Evolutionary conservation across 2,888 invertebrate species (phyloP).

Genomic region (Drosophila gaucha): DNA sequence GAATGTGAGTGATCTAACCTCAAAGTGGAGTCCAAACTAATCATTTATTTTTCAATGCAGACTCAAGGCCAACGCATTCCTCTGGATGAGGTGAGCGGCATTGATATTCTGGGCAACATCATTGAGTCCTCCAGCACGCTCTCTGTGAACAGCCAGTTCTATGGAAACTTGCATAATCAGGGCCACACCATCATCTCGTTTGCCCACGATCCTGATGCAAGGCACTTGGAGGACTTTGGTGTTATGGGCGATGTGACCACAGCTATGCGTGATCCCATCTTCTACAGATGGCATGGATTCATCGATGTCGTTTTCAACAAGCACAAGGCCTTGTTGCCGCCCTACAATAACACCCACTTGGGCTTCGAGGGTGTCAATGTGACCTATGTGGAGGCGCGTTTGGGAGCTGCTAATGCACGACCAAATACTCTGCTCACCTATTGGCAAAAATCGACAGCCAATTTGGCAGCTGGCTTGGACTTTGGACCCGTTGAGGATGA

Average conservation of each 20-base stretch:
- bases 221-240: constrained; percentile 89
- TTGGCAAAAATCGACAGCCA: constrained; percentile 93
- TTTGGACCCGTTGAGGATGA: constrained; percentile 88
- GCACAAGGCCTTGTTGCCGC: constrained; percentile 87
- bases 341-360: constrained; percentile 85
- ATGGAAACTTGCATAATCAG: constrained; percentile 93
- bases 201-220: constrained; percentile 91
- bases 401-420: constrained; percentile 61
- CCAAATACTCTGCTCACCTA: constrained; percentile 88
- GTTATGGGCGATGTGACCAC: constrained; percentile 93
- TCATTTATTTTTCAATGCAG: constrained; percentile 38
- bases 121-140: constrained; percentile 89
- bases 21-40: neutral
- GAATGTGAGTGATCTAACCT: constrained; percentile 85
- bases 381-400: constrained; percentile 62
- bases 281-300: constrained; percentile 94
- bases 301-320: constrained; percentile 91
- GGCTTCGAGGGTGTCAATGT: constrained; percentile 66
- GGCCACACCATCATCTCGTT: constrained; percentile 91
- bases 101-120: constrained; percentile 92
- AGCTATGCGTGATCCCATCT: constrained; percentile 94
- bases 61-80: constrained; percentile 66
- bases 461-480: constrained; percentile 92
- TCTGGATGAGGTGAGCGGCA: constrained; percentile 86
- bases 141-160: constrained; percentile 88